Evolutionary conservation across 2,888 invertebrate genomes (phyloP).

Genomic region (Hyposoter dolosus): DNA sequence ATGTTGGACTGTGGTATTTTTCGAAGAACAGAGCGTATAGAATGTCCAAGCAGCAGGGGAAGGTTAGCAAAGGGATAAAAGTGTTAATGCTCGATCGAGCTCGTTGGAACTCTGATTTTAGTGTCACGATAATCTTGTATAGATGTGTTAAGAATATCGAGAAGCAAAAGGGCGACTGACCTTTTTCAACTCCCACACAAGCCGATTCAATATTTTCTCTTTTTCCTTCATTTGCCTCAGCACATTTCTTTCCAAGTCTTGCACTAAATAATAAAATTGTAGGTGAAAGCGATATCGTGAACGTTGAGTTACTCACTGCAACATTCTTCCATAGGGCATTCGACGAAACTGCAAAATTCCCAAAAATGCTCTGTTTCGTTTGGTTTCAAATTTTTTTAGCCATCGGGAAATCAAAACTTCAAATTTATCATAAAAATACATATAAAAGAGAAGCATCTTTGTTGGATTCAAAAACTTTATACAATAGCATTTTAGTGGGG

Average conservation of each 20-base stretch:
- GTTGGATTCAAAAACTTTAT: too few relatives aligned
- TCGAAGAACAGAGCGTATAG: constrained; percentile 31
- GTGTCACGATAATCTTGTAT: constrained; percentile 49
- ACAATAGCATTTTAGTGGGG: too few relatives aligned
- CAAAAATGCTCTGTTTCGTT: too few relatives aligned
- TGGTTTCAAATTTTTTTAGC: too few relatives aligned
- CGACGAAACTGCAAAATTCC: too few relatives aligned
- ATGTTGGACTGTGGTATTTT: constrained; percentile 77
- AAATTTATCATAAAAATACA: too few relatives aligned
- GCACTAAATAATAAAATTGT: too few relatives aligned
- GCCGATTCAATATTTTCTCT: constrained; percentile 49
- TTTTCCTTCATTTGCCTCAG: constrained; percentile 13
- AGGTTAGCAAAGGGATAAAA: constrained; percentile 28
- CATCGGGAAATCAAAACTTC: too few relatives aligned
- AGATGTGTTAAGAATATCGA: constrained; percentile 20
- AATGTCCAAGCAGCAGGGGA: not conserved
- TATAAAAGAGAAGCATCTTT: too few relatives aligned
- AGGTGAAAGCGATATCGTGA: constrained; percentile 16
- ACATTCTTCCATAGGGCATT: too few relatives aligned
- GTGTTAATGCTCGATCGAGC: constrained; percentile 53
- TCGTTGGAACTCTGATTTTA: constrained; percentile 54
- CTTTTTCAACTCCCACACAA: constrained; percentile 52
- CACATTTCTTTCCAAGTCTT: not conserved
- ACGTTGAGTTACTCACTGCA: not conserved
- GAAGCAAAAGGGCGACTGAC: not conserved